Base-by-base conservation (phyloP, 2,797 vertebrate species). In the Molossus alvarezi region DNA sequence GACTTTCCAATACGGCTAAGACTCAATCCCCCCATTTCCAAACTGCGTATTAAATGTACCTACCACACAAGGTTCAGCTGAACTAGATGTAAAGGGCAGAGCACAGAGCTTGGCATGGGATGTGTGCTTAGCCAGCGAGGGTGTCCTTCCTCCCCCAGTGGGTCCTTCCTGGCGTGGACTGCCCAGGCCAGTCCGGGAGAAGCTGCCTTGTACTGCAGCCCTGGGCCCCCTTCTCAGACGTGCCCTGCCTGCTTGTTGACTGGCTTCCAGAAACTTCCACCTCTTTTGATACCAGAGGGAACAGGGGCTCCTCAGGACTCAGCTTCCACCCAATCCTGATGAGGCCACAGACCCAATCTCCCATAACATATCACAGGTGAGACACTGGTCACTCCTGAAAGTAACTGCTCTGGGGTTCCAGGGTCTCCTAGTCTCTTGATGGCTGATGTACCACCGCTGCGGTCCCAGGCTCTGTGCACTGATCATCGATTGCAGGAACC, bases 181-280 rank as follows among this genome's bases (percentile, higher is more conserved):
- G 48, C 29, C 57, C 88, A 20, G 62, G 55, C 13, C 33, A 13
- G 58, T 23, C 25, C 13, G 10, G 29, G 48, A 81, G 67, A 79
- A 77, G 62, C 29, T 41, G 64, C 23, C 9, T 77, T 79, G 23
- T n/a, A 37, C 20, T 11, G 6, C 45, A 48, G 67, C 71, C 51
- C n/a, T 64, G 64, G 67, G 17, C 12, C n/a, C 21, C 6, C 21
- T 72, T 76, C 87, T 95, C 60, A 82, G 20, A 48, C 17, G 89
- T 41, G 37, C 45, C 41, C 81, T 85, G 41, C 21, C 51, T 48
- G 17, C 7, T 60, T 75, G 13, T 71, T 90, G 85, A 8, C 57
- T 95, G 58, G 13, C 41, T 92, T 90, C 57, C 51, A 77, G 91
- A 94, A 92, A 11, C 27, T 90, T 82, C 88, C 87, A 37, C 4